Evolutionary conservation across 2,797 vertebrate genomes (phyloP).

Genomic region (Apogon talboti): DNA sequence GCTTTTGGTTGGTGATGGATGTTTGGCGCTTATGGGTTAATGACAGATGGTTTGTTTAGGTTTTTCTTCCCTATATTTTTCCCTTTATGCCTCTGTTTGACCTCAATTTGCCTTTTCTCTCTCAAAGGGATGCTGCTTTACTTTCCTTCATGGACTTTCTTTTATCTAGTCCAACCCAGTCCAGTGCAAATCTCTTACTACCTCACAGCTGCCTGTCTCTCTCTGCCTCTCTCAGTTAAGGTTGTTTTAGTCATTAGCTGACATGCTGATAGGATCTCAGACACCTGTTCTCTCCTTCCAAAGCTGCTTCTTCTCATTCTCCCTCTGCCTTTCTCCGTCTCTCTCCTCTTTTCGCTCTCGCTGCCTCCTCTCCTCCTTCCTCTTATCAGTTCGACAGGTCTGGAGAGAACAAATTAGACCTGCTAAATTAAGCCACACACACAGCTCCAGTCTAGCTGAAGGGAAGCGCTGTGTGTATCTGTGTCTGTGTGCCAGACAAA

Average conservation of each 20-base stretch:
- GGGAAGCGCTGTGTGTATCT: constrained; percentile 5
- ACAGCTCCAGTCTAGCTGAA: constrained; percentile 37
- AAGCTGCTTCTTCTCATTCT: constrained; percentile 49
- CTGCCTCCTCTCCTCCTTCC: constrained; percentile 48
- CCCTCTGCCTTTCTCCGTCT: constrained; percentile 28
- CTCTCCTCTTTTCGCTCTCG: constrained; percentile 40
- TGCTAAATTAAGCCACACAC: constrained; percentile 76
- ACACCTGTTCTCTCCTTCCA: constrained; percentile 77
- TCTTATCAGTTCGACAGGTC: constrained; percentile 75
- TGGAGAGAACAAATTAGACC: constrained; percentile 80
- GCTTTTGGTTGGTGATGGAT: too few species aligned
- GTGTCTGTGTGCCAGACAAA: constrained; percentile 39
- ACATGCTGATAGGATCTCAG: constrained; percentile 74
- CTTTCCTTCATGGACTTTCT: constrained; percentile 6
- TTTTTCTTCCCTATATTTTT: constrained; percentile 1
- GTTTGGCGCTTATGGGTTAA: too few species aligned
- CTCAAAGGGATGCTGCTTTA: neutral
- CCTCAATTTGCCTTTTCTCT: constrained; percentile 6
- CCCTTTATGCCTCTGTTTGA: neutral
- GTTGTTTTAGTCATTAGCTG: constrained; percentile 76
- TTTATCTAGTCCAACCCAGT: constrained; percentile 35
- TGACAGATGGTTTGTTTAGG: constrained; percentile 3
- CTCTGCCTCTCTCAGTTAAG: constrained; percentile 50
- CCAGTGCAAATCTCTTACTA: constrained; percentile 12
- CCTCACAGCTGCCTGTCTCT: constrained; percentile 22